Percentiles rank a stretch among this genome's conserved stretches.
Conservation (phyloP, 2,888 invertebrate genomes). For the Drosophila neonasuta region DNA sequence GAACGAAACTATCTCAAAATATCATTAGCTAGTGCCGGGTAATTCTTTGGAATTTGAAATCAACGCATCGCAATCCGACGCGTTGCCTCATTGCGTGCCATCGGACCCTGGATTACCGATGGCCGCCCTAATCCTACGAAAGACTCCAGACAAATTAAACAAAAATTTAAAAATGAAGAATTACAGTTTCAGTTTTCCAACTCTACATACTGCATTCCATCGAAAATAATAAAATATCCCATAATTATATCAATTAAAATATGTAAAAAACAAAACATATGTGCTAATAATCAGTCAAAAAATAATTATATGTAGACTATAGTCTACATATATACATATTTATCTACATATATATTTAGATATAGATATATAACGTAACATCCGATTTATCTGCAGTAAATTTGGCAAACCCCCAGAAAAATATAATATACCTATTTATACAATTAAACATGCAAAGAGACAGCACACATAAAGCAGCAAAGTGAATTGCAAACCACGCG, state of each 20-base stretch:
- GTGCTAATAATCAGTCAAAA: neutral
- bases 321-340: constrained; percentile 13
- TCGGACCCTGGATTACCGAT: constrained; percentile 80
- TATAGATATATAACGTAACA: constrained; percentile 38
- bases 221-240: neutral
- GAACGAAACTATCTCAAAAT: neutral
- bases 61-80: neutral
- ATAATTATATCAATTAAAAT: neutral
- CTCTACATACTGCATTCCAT: neutral
- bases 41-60: constrained; percentile 1
- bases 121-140: constrained; percentile 39
- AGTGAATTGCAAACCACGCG: constrained; percentile 42
- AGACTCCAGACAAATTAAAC: neutral
- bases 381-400: constrained; percentile 43
- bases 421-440: constrained; percentile 51
- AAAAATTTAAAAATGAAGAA: neutral
- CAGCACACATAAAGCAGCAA: constrained; percentile 10
- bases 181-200: neutral
- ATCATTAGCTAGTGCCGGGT: constrained; percentile 30
- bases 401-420: constrained; percentile 47
- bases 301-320: neutral
- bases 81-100: constrained; percentile 48
- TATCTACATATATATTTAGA: constrained; percentile 16
- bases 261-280: neutral
- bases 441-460: constrained; percentile 36